Evolutionary conservation across 2,113 vertebrate species (phyloP).

Genomic region (Plecotus auritus): DNA sequence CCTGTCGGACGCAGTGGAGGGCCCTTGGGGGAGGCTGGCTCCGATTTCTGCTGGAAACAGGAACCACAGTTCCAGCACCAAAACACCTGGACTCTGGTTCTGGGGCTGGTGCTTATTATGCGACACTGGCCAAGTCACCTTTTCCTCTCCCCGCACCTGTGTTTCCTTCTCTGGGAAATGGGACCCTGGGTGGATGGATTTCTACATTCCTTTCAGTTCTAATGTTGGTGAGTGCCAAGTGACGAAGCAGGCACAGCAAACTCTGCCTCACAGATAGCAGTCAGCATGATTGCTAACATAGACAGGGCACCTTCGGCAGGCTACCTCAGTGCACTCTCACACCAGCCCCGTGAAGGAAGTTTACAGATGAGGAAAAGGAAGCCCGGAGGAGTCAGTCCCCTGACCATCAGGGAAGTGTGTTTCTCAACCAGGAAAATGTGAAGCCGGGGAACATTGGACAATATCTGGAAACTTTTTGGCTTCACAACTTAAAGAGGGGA

Average conservation of each 20-base stretch:
- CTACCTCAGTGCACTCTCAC: fast-evolving
- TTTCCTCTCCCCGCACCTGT: background rate
- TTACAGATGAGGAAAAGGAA: background rate
- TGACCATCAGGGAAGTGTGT: background rate
- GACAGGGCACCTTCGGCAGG: background rate
- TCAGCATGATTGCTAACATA: fast-evolving
- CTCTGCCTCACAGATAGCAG: background rate
- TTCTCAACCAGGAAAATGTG: background rate
- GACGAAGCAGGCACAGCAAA: background rate
- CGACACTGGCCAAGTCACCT: background rate
- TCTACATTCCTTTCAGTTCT: background rate
- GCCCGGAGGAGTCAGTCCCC: background rate
- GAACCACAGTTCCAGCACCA: background rate
- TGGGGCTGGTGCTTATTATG: background rate
- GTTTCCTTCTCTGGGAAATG: background rate
- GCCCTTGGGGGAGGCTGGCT: background rate
- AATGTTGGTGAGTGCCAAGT: background rate
- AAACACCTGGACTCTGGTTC: background rate
- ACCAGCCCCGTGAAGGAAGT: background rate
- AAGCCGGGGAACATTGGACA: background rate
- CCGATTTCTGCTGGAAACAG: background rate
- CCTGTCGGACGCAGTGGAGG: background rate
- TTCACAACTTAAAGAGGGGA: background rate
- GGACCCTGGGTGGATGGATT: background rate
- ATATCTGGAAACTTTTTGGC: background rate